These are phyloP conservation scores for Stichopus chloronotus DNA, from an alignment of 35 echinoderm and acorn worm species.

Conservation along the genomic window DNA sequence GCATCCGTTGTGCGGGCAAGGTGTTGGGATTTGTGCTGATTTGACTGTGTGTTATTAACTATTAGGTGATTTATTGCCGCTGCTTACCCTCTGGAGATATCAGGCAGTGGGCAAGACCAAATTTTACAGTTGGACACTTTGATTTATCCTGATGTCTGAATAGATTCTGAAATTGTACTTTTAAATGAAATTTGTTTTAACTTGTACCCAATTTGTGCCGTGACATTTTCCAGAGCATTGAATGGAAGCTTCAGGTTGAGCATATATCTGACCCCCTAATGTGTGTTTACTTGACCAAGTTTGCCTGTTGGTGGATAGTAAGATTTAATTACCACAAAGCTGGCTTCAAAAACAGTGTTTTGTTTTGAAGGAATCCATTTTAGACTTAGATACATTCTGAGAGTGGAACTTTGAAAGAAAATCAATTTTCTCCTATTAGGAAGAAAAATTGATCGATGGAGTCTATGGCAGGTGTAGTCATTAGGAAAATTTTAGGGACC, in stretches of 20 bases:
- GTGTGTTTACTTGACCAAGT: slow-evolving; percentile 4
- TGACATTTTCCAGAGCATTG: background rate
- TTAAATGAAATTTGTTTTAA: background rate
- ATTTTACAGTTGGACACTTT: too few relatives aligned
- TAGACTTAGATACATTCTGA: background rate
- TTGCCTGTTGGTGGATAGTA: background rate
- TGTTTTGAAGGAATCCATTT: background rate
- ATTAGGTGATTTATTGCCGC: too few relatives aligned
- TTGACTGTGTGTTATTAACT: too few relatives aligned
- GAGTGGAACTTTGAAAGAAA: background rate
- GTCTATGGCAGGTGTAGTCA: background rate
- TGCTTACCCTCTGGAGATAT: too few relatives aligned
- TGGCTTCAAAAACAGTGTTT: background rate
- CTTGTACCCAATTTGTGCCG: background rate
- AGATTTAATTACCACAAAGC: background rate
- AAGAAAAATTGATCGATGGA: background rate
- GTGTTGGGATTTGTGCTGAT: too few relatives aligned
- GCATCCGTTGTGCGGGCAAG: too few relatives aligned
- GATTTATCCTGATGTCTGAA: background rate
- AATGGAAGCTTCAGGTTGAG: background rate
- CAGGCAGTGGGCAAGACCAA: too few relatives aligned
- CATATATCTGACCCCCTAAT: background rate
- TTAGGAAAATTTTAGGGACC: background rate
- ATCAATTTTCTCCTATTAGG: background rate
- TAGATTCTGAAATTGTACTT: background rate